Conservation (phyloP, 2,113 vertebrate species). For the zebrafish (Danio rerio) region DNA sequence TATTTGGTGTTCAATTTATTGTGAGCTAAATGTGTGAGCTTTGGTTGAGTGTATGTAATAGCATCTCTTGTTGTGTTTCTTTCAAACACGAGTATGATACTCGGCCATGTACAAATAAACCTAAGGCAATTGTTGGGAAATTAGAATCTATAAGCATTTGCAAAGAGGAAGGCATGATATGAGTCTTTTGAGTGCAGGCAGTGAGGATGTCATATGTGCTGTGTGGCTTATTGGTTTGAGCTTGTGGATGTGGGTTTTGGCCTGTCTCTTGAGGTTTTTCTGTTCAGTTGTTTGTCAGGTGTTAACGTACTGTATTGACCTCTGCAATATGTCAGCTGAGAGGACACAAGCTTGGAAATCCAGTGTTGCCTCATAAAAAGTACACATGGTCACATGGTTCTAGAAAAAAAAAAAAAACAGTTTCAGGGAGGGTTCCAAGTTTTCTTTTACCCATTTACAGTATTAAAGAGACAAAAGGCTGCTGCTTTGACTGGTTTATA, state of each 20-base stretch:
- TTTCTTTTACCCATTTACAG: background rate
- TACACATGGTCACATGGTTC: background rate
- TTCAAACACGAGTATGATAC: background rate
- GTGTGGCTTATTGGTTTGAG: constrained; percentile 5
- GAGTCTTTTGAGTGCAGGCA: background rate
- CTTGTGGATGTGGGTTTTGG: background rate
- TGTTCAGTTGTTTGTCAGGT: background rate
- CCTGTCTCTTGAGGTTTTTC: background rate
- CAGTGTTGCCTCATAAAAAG: background rate
- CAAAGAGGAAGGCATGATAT: background rate
- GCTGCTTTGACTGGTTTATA: background rate
- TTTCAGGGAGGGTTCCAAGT: too few species aligned
- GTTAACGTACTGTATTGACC: background rate
- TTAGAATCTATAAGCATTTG: background rate
- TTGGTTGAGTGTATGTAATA: background rate
- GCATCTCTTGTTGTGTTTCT: background rate
- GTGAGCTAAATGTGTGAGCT: too few species aligned
- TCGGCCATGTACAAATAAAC: background rate
- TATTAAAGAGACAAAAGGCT: background rate
- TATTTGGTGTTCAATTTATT: background rate
- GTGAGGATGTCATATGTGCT: background rate
- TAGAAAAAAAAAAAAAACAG: background rate
- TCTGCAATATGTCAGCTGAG: background rate
- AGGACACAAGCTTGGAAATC: background rate
- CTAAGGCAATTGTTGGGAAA: background rate